Conservation (phyloP, 2,888 invertebrate species). For the Oligia strigilis region DNA sequence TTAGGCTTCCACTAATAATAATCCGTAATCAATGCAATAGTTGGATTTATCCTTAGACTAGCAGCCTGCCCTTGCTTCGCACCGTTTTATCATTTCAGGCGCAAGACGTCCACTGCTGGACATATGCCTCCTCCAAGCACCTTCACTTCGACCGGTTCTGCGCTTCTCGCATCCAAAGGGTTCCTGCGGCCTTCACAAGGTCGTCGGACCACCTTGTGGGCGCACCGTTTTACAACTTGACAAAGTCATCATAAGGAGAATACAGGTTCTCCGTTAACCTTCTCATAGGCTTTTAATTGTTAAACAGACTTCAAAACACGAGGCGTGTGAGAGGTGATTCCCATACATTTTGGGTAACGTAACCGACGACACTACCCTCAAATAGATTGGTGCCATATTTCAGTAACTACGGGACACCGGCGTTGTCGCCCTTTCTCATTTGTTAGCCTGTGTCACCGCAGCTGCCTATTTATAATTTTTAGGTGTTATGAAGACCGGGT, state of each 20-base stretch:
- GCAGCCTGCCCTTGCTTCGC: not conserved
- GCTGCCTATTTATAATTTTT: not conserved
- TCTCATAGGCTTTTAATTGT: not conserved
- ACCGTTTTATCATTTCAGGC: not conserved
- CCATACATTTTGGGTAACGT: conserved; percentile 11
- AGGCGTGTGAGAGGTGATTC: conserved; percentile 2
- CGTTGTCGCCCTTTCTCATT: conserved; percentile 8
- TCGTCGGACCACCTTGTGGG: too few relatives aligned
- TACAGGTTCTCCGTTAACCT: not conserved
- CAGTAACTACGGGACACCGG: conserved; percentile 4
- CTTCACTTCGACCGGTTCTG: too few relatives aligned
- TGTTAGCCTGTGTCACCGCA: conserved; percentile 2
- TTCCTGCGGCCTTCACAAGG: too few relatives aligned
- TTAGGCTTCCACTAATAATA: not conserved
- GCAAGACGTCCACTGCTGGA: too few relatives aligned
- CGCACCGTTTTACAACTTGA: not conserved
- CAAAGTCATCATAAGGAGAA: not conserved
- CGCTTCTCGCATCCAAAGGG: too few relatives aligned
- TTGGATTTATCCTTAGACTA: not conserved
- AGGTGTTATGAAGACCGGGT: not conserved
- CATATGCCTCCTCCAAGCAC: too few relatives aligned
- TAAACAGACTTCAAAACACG: conserved; percentile 1
- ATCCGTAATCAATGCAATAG: not conserved
- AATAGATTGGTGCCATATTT: conserved; percentile 42
- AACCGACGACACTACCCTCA: conserved; percentile 7